phyloP scores from a whole-genome alignment of 2,888 invertebrate genomes.

The Noctua fimbriata region DNA sequence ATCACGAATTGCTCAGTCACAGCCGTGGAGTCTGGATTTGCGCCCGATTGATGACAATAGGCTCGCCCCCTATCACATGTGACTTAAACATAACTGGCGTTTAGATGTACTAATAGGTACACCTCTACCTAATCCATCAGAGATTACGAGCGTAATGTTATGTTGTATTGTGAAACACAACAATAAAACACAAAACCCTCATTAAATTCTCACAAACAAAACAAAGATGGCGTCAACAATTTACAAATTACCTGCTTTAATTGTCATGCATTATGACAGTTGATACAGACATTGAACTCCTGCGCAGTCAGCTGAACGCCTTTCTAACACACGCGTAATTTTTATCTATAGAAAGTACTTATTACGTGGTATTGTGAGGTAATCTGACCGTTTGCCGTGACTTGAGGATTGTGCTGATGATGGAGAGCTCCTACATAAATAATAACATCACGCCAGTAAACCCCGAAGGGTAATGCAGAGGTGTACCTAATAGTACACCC shows the following conservation, averaged over 20 bases:
- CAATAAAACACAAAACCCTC: neutral
- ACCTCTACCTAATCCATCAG: neutral
- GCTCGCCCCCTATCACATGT: neutral
- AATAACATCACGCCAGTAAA: too few relatives aligned
- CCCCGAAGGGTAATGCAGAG: too few relatives aligned
- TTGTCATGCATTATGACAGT: conserved; percentile 28
- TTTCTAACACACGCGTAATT: conserved; percentile 60
- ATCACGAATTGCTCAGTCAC: too few relatives aligned
- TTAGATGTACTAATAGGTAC: neutral
- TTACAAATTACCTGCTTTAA: conserved; percentile 36
- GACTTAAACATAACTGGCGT: neutral
- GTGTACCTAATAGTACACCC: too few relatives aligned
- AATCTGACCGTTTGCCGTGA: neutral
- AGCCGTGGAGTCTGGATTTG: neutral
- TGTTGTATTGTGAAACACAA: neutral
- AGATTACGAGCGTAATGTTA: neutral
- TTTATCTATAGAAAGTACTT: conserved; percentile 62
- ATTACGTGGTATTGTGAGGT: conserved; percentile 40
- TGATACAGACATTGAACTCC: conserved; percentile 56
- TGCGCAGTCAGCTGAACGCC: conserved; percentile 59
- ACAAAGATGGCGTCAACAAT: conserved; percentile 36
- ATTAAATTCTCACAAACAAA: conserved; percentile 36
- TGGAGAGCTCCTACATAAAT: too few relatives aligned
- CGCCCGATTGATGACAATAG: neutral
- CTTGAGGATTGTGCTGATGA: neutral